Evolutionary conservation across 2,888 invertebrate genomes (phyloP).

Genomic region (Rhagophthalmus giganteus): DNA sequence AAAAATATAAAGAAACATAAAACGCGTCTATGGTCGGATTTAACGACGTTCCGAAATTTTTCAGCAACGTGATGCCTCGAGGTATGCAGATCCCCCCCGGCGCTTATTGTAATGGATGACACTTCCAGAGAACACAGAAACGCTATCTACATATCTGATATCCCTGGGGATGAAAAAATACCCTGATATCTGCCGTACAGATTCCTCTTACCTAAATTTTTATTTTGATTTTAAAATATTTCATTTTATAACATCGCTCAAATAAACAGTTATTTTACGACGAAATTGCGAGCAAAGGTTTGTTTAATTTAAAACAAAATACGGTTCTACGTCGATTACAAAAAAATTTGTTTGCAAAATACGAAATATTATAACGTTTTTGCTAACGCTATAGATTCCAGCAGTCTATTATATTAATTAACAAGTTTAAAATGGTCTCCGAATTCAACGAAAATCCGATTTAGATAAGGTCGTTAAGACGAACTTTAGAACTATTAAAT

Average conservation of each 20-base stretch:
- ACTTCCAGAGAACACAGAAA: conserved; percentile 46
- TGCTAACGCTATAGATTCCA: too few species aligned
- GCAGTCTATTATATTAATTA: too few species aligned
- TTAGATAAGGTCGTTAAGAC: too few species aligned
- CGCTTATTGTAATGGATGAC: conserved; percentile 32
- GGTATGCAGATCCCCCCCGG: conserved; percentile 23
- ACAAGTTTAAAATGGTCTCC: too few species aligned
- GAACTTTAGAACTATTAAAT: too few species aligned
- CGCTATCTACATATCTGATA: conserved; percentile 55
- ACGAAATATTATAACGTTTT: conserved; percentile 5
- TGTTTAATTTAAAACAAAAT: too few species aligned
- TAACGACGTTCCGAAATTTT: too few species aligned
- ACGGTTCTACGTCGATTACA: background rate
- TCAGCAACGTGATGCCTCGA: conserved; percentile 4
- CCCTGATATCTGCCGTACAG: conserved; percentile 12
- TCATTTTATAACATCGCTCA: background rate
- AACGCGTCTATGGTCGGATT: too few species aligned
- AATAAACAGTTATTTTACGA: too few species aligned
- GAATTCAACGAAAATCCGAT: too few species aligned
- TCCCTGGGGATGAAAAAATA: conserved; percentile 45
- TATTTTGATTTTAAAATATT: background rate
- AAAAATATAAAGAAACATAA: too few species aligned
- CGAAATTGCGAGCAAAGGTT: too few species aligned
- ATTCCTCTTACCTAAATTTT: conserved; percentile 7
- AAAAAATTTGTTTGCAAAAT: background rate